Percentiles rank a stretch among this genome's conserved stretches.
Evolutionary conservation across 2,113 vertebrate species (phyloP).

Genomic region (Silurus glanis): DNA sequence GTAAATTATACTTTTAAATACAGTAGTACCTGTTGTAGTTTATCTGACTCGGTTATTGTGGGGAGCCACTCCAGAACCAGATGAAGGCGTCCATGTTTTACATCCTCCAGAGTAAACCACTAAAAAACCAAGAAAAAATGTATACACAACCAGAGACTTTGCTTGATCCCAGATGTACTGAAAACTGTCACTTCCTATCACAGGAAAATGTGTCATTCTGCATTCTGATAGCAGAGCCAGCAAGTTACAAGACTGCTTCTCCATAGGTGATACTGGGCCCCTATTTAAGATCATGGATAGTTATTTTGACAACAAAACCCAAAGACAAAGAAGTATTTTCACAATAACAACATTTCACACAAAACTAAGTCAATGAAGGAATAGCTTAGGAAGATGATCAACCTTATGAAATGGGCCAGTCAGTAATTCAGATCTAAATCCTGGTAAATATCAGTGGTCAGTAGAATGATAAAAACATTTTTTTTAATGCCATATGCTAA

Average conservation of each 20-base stretch:
- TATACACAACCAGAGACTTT: neutral
- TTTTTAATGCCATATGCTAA: neutral
- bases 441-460: too few species aligned
- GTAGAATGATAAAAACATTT: too few species aligned
- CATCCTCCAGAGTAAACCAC: conserved; percentile 85
- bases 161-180: neutral
- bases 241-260: too few species aligned
- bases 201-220: too few species aligned
- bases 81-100: conserved; percentile 83
- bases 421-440: neutral
- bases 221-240: too few species aligned
- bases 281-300: too few species aligned
- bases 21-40: conserved; percentile 79
- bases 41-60: conserved; percentile 63
- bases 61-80: conserved; percentile 82
- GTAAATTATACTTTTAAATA: neutral
- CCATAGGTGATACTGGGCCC: too few species aligned
- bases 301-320: too few species aligned
- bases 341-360: too few species aligned
- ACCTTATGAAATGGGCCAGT: neutral
- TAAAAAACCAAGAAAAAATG: conserved; percentile 57
- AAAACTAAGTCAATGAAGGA: too few species aligned
- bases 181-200: neutral
- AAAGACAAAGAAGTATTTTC: too few species aligned
- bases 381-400: neutral